Conservation (phyloP, 1,140 invertebrate species). For the Oreohelix idahoensis region DNA sequence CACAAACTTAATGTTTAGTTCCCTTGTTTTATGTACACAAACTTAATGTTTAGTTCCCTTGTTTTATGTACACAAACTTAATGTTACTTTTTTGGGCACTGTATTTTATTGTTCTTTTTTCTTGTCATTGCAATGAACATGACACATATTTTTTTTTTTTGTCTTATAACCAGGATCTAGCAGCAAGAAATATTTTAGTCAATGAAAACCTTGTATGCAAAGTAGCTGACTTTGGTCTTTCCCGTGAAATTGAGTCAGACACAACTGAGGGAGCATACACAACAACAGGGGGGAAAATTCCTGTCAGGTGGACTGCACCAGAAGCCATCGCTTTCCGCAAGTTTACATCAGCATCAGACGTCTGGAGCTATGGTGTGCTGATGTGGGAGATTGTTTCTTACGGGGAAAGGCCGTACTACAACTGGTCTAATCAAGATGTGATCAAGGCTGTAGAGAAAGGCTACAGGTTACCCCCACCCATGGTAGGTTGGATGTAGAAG, state of each 20-base stretch:
- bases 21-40: too few species aligned
- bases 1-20: too few species aligned
- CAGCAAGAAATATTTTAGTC: constrained; percentile 97
- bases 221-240: constrained; percentile 99
- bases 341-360: constrained; percentile 98
- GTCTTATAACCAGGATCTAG: constrained; percentile 84
- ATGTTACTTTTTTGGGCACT: too few species aligned
- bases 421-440: constrained; percentile 99
- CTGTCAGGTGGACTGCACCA: constrained; percentile 98
- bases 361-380: constrained; percentile 99
- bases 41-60: too few species aligned
- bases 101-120: too few species aligned
- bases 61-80: too few species aligned
- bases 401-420: constrained; percentile 99
- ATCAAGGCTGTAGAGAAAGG: constrained; percentile 99
- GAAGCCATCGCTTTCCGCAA: constrained; percentile 99
- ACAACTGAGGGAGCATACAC: constrained; percentile 98
- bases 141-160: background rate
- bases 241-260: constrained; percentile 93
- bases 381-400: constrained; percentile 99
- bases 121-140: too few species aligned
- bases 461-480: constrained; percentile 92
- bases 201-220: constrained; percentile 98
- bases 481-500: constrained; percentile 78
- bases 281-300: constrained; percentile 98